Base-by-base conservation (phyloP, 2,797 vertebrate species). In the Rachycentron canadum region DNA sequence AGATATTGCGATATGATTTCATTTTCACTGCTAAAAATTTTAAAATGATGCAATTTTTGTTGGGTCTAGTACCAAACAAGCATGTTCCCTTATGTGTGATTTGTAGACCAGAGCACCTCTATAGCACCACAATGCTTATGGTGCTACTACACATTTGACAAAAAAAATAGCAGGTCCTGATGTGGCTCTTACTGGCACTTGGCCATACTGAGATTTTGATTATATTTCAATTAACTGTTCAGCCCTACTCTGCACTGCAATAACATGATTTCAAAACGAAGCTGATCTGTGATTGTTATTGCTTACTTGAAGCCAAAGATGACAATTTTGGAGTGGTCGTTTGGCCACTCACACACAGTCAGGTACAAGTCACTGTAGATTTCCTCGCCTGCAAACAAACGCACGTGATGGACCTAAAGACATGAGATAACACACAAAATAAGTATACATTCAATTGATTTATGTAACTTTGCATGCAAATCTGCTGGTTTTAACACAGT, bases 251-350 rank as follows among this genome's bases (percentile, higher is more conserved):
- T 1, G 30, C 2, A 49, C 11, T n/a, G n/a, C 17, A 50, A 30
- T 0, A 23, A 58, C 30, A 69, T 4, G 19, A 34, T 32, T 41
- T 1, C 9, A 61, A 5, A 4, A n/a, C 5, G 21, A 5, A 58
- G 26, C 25, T 26, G 3, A 65, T 32, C 0, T 8, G 1, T 14
- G 9, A 40, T 40, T 7, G 23, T 26, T 47, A 28, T 53, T 57
- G 25, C 96, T 95, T 92, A 99, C 98, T 98, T 99, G 93, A 98
- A 98, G 74, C 98, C 97, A 21, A 98, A 99, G 85, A 99, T 96
- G 67, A 99, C 97, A 69, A 99, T 96, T 91, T 98, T 98, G 75
- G 97, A 97, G 53, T 94, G 94, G 56, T 99, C 97, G 0, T 96
- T 97, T 49, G 97, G 98, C 98, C 98, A 99, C 83, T 98, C 98